phyloP scores from a whole-genome alignment of 2,797 vertebrate genomes.

The Nyctalus aviator region DNA sequence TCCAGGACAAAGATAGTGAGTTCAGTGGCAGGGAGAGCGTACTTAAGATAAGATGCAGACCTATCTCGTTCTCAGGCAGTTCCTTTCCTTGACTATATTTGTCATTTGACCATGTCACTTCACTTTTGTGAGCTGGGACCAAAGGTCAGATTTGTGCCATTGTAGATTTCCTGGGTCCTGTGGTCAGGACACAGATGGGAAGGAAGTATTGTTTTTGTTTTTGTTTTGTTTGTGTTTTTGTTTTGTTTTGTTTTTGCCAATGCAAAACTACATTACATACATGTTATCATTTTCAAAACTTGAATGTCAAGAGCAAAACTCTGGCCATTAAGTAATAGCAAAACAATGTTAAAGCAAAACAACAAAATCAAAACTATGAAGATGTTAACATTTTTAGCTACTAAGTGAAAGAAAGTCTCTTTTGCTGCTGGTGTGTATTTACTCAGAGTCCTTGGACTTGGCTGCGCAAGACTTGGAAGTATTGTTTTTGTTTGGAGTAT shows the following conservation, averaged over 20 bases:
- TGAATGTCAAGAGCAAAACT: no score
- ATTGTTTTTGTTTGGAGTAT: neutral
- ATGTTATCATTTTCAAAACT: no score
- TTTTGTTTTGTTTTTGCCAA: neutral
- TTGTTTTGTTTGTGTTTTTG: neutral
- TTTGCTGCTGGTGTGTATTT: no score
- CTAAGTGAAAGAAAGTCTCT: no score
- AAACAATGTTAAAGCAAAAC: no score
- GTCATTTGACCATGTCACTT: neutral
- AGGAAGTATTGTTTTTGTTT: neutral
- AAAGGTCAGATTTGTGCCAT: neutral
- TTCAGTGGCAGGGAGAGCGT: neutral
- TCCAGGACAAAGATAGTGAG: neutral
- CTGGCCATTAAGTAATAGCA: no score
- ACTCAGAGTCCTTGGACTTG: no score
- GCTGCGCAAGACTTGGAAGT: no score
- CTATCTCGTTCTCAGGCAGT: neutral
- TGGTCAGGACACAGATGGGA: constrained; percentile 3
- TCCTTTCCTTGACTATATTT: constrained; percentile 1
- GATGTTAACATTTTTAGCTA: no score
- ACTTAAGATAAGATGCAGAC: neutral
- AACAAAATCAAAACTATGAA: no score
- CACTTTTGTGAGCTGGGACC: neutral
- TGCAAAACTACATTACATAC: no score
- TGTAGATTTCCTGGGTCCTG: neutral